Evolutionary conservation across 2,113 vertebrate genomes (phyloP).

Genomic region (Labrus mixtus): DNA sequence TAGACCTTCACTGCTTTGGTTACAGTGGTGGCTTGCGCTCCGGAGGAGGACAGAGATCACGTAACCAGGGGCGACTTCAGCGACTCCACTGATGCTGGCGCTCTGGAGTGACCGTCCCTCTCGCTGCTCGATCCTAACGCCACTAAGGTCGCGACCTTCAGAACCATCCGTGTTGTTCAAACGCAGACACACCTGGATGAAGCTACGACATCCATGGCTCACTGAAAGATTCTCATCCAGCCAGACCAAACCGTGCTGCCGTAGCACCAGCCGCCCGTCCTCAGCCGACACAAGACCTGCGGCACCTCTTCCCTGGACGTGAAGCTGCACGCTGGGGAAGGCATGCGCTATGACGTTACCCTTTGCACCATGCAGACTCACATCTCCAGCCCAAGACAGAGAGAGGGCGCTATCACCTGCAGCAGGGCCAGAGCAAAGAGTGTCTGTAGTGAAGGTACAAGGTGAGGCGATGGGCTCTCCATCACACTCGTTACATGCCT

Average conservation of each 20-base stretch:
- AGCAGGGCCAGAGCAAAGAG: conserved; percentile 81
- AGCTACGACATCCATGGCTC: conserved; percentile 88
- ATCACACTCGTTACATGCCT: conserved; percentile 87
- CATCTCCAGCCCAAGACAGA: conserved; percentile 84
- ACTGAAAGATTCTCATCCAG: conserved; percentile 87
- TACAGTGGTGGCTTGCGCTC: conserved; percentile 88
- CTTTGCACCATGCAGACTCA: conserved; percentile 69
- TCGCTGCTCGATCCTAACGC: conserved; percentile 85
- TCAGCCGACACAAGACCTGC: conserved; percentile 73
- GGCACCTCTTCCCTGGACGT: conserved; percentile 79
- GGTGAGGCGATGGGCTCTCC: conserved; percentile 75
- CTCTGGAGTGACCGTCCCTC: conserved; percentile 86
- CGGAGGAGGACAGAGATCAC: conserved; percentile 81
- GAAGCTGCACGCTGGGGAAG: conserved; percentile 82
- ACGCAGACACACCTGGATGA: conserved; percentile 87
- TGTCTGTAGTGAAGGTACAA: conserved; percentile 85
- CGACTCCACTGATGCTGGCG: conserved; percentile 84
- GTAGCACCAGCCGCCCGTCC: conserved; percentile 80
- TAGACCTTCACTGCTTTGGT: conserved; percentile 84
- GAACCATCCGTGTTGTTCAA: conserved; percentile 83
- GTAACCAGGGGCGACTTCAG: conserved; percentile 85
- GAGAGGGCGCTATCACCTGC: conserved; percentile 82
- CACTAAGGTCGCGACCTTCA: conserved; percentile 81
- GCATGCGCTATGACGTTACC: conserved; percentile 63
- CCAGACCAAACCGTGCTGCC: conserved; percentile 89